A percentile compares a stretch with the other conserved stretches of the same genome.
Conservation (phyloP, 2,113 vertebrate species). For the Cheirogaleus medius region DNA sequence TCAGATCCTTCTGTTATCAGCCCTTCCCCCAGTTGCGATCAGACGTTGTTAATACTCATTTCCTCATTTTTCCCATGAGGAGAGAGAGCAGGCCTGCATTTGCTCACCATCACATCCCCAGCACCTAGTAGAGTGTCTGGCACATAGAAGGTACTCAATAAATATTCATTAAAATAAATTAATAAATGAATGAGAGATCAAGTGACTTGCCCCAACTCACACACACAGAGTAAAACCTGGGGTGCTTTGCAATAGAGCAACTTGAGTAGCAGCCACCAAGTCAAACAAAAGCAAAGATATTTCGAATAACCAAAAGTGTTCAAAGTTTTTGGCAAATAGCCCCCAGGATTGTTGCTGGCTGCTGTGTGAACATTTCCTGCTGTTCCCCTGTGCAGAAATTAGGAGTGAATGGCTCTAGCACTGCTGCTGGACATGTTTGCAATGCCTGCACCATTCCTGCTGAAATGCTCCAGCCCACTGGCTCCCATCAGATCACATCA, state of each 20-base stretch:
- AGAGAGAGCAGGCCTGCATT: neutral
- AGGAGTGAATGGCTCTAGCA: neutral
- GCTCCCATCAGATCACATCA: neutral
- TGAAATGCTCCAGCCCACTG: neutral
- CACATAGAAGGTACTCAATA: neutral
- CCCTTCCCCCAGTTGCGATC: neutral
- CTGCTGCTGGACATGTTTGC: neutral
- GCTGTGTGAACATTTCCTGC: neutral
- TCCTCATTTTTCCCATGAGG: neutral
- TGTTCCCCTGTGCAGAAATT: neutral
- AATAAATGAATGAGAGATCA: neutral
- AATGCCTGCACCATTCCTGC: rapidly evolving
- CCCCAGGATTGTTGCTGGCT: neutral
- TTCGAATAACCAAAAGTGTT: neutral
- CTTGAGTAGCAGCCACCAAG: neutral
- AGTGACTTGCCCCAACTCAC: neutral
- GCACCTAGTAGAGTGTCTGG: neutral
- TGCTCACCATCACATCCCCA: neutral
- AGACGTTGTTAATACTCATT: neutral
- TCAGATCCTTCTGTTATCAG: neutral
- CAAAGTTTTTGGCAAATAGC: neutral
- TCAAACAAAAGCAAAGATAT: neutral
- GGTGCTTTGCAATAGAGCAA: neutral
- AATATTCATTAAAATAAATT: neutral
- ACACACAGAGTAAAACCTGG: neutral